These are phyloP conservation scores for Telmatochromis brachygnathus DNA, from an alignment of 2,113 vertebrate species.

Conservation along the genomic window DNA sequence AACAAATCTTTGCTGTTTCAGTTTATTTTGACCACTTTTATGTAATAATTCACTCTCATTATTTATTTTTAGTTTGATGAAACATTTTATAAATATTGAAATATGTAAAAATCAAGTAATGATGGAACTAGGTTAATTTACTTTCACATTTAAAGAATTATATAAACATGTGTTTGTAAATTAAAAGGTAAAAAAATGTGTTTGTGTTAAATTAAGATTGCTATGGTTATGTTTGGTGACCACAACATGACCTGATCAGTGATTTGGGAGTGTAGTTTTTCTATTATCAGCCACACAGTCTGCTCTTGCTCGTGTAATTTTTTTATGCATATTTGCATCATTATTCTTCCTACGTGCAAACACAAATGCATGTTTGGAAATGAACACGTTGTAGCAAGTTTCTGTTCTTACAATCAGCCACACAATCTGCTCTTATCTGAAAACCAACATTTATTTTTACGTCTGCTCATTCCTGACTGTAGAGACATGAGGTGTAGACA, in stretches of 20 bases:
- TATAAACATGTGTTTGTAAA: not conserved
- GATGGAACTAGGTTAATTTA: not conserved
- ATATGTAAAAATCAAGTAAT: not conserved
- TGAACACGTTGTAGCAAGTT: no score
- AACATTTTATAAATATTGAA: not conserved
- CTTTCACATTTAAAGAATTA: not conserved
- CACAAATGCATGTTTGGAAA: not conserved
- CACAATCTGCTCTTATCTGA: not conserved
- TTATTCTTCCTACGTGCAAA: not conserved
- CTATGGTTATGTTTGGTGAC: not conserved
- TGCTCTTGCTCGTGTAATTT: no score
- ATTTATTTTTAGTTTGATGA: not conserved
- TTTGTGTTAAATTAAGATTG: not conserved
- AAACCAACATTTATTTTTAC: not conserved
- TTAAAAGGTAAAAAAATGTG: not conserved
- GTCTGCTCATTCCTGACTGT: not conserved
- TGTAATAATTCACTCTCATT: not conserved
- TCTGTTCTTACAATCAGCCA: no score
- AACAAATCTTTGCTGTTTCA: not conserved
- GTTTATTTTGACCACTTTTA: not conserved
- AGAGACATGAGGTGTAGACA: accelerated
- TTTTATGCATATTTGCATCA: not conserved
- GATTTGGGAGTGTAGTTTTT: not conserved
- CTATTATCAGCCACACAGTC: not conserved
- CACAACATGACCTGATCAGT: not conserved